A percentile compares a stretch with the other conserved stretches of the same genome.
Evolutionary conservation across 2,797 vertebrate genomes (phyloP).

Genomic region (Taenioides sp.): DNA sequence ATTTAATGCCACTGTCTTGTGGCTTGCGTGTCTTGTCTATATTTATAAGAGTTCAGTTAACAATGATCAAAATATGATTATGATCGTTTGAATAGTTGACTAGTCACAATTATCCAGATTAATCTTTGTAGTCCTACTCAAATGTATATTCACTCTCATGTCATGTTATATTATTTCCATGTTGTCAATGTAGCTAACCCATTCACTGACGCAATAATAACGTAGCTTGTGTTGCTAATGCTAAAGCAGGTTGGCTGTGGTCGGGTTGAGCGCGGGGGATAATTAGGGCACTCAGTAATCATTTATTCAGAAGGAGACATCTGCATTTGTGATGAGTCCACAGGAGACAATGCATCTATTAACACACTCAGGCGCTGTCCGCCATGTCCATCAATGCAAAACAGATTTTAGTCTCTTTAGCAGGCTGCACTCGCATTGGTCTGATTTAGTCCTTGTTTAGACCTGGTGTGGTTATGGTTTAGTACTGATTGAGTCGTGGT

Average conservation of each 20-base stretch:
- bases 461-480: background rate
- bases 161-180: background rate
- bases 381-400: background rate
- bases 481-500: background rate
- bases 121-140: too few relatives aligned
- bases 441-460: background rate
- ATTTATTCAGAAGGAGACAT: constrained; percentile 15
- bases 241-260: background rate
- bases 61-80: too few relatives aligned
- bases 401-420: background rate
- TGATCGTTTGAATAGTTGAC: too few relatives aligned
- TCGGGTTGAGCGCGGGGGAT: background rate
- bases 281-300: constrained; percentile 12
- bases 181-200: background rate
- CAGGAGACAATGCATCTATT: constrained; percentile 10
- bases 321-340: constrained; percentile 15
- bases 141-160: too few relatives aligned
- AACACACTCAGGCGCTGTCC: background rate
- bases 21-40: too few relatives aligned
- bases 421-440: background rate
- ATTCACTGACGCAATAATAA: too few relatives aligned
- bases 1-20: too few relatives aligned
- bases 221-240: background rate
- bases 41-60: too few relatives aligned
- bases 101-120: too few relatives aligned